Evolutionary conservation across 2,113 vertebrate species (phyloP), one percentile per base, ranked within the genome.

Genomic region (Prunella fulvescens): DNA sequence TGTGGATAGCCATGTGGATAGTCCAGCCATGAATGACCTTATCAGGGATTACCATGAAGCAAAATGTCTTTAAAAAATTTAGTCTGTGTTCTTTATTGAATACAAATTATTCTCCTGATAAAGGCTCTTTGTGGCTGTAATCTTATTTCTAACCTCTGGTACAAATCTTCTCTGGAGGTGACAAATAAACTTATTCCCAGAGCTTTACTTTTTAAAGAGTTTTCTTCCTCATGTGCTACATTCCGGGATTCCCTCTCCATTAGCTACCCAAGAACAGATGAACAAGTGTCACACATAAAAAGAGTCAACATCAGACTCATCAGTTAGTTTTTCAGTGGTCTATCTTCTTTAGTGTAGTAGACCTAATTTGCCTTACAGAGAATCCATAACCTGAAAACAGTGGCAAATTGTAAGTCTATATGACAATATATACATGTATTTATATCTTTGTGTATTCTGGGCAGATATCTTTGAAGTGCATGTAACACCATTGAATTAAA

Each of bases 61-160:
- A 85, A 86, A 62, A 17, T 14, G 16, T 72, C 65, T 88, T 93
- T 33, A 79, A 93, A 91, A 87, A 72, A 45, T 14, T 65, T 62
- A 90, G 76, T 14, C 11, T 13, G 4, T 54, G 5, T 31, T 69
- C n/a, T 87, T 90, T 64, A 33, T 44, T 80, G n/a, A 86, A 54
- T 64, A 60, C 17, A 87, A 88, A 77, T 22, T 79, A 24, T 25
- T 70, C 50, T 94, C 57, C 20, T 64, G 66, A 92, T 56, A 56
- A 92, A 81, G 7, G 13, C 8, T 82, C 12, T 74, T 91, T 61
- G 29, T 82, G 24, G 14, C 29, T 77, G 47, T 81, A 81, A 93
- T 79, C 25, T 67, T 4, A 1, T 3, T 64, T 92, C 28, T 86
- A 33, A 11, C 7, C 33, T 65, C n/a, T 62, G 18, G 28, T 54